Evolutionary conservation across 2,888 invertebrate species (phyloP).

Genomic region (Erebia palarica): DNA sequence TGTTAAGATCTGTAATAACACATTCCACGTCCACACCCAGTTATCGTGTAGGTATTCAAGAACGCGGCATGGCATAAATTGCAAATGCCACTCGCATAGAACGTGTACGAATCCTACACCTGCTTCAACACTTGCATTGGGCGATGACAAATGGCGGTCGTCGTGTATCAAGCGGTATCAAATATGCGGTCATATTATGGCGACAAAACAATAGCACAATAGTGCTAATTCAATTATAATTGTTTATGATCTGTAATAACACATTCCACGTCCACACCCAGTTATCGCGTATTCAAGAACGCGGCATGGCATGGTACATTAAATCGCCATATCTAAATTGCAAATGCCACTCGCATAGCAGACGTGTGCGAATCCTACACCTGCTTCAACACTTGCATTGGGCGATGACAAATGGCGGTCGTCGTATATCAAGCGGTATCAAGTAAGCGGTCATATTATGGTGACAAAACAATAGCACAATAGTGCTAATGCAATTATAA

Average conservation of each 20-base stretch:
- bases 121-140: slow-evolving; percentile 31
- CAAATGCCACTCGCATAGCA: slow-evolving; percentile 48
- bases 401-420: slow-evolving; percentile 27
- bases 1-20: neutral
- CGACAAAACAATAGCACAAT: too few relatives aligned
- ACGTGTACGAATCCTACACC: slow-evolving; percentile 40
- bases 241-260: neutral
- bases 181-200: too few relatives aligned
- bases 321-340: slow-evolving; percentile 51
- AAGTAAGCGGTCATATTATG: too few relatives aligned
- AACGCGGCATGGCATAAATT: slow-evolving; percentile 45
- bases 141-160: slow-evolving; percentile 27
- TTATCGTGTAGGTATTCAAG: slow-evolving; percentile 29
- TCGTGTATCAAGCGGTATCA: slow-evolving; percentile 18
- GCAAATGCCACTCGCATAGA: slow-evolving; percentile 50
- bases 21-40: slow-evolving; percentile 10
- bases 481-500: too few relatives aligned
- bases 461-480: too few relatives aligned
- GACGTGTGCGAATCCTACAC: slow-evolving; percentile 40
- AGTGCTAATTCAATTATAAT: too few relatives aligned
- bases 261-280: slow-evolving; percentile 8
- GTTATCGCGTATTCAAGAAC: slow-evolving; percentile 29
- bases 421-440: slow-evolving; percentile 20
- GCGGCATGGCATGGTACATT: slow-evolving; percentile 15
- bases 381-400: slow-evolving; percentile 31